A percentile compares a stretch with the other conserved stretches of the same genome.
Conservation (phyloP, 2,797 vertebrate species). For the Sandelia bainsii region DNA sequence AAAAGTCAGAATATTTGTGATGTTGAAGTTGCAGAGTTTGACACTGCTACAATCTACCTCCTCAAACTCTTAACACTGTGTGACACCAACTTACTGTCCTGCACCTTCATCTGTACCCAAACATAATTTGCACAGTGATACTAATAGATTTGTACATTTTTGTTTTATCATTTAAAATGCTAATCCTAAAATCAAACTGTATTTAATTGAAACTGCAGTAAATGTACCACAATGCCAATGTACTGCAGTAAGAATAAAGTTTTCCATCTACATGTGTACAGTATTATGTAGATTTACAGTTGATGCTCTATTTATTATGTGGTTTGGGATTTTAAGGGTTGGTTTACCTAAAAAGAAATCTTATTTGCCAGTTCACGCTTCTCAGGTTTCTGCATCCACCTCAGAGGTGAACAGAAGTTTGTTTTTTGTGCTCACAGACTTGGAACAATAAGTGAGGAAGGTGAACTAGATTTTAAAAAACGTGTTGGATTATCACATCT, state of each 20-base stretch:
- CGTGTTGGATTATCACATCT: too few relatives aligned
- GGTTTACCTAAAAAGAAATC: background rate
- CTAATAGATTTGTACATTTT: background rate
- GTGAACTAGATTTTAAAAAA: too few relatives aligned
- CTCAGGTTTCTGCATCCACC: background rate
- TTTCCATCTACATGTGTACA: background rate
- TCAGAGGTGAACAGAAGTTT: background rate
- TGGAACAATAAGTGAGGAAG: too few relatives aligned
- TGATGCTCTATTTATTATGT: background rate
- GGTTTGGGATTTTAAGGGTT: background rate
- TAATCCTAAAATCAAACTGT: background rate
- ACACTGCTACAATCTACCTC: slow-evolving; percentile 7
- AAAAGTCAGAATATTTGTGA: background rate
- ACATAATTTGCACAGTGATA: slow-evolving; percentile 2
- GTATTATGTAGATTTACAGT: background rate
- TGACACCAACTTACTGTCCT: background rate
- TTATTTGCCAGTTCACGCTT: background rate
- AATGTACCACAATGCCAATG: slow-evolving; percentile 3
- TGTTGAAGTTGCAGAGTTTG: background rate
- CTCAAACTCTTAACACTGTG: background rate
- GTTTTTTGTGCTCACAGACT: background rate
- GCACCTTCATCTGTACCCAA: slow-evolving; percentile 9
- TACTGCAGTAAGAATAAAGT: slow-evolving; percentile 28
- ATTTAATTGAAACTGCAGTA: background rate
- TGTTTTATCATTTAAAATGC: background rate